A percentile compares a stretch with the other conserved stretches of the same genome.
Evolutionary conservation across 1,140 invertebrate genomes (phyloP).

Genomic region (Saxidomus purpurata): DNA sequence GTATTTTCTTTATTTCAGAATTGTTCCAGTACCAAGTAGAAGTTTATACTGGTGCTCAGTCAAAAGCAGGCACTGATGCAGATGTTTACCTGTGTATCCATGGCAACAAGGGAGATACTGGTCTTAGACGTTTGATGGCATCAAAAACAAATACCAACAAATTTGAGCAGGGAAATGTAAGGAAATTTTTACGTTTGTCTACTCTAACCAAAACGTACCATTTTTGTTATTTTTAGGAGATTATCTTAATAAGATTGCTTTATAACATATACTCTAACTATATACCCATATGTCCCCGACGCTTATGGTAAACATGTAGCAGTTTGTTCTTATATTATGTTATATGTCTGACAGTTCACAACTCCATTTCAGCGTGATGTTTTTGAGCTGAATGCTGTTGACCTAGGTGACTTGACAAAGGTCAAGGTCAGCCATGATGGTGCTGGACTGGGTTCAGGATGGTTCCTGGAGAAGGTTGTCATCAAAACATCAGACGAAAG

Average conservation of each 20-base stretch:
- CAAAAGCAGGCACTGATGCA: constrained; percentile 75
- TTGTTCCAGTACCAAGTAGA: constrained; percentile 65
- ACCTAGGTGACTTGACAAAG: constrained; percentile 76
- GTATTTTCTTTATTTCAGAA: constrained; percentile 17
- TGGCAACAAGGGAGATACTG: constrained; percentile 78
- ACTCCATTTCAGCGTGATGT: constrained; percentile 72
- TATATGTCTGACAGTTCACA: no score
- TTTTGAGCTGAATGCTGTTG: constrained; percentile 80
- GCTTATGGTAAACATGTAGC: no score
- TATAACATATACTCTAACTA: no score
- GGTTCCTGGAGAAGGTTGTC: constrained; percentile 81
- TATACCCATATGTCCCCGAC: no score
- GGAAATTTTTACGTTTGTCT: not conserved
- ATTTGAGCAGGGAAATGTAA: constrained; percentile 72
- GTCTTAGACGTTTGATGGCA: constrained; percentile 70
- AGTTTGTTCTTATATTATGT: no score
- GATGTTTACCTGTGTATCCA: constrained; percentile 75
- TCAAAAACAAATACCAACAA: constrained; percentile 63
- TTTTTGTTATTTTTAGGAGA: no score
- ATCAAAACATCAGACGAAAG: constrained; percentile 68
- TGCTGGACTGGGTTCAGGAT: constrained; percentile 74
- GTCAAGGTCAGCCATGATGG: constrained; percentile 82
- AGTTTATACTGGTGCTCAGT: constrained; percentile 75
- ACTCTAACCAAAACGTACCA: no score
- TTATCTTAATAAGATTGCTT: no score